Evolutionary conservation across 2,797 vertebrate species (phyloP), one percentile per base, ranked within the genome.

Genomic region (Mareca penelope): DNA sequence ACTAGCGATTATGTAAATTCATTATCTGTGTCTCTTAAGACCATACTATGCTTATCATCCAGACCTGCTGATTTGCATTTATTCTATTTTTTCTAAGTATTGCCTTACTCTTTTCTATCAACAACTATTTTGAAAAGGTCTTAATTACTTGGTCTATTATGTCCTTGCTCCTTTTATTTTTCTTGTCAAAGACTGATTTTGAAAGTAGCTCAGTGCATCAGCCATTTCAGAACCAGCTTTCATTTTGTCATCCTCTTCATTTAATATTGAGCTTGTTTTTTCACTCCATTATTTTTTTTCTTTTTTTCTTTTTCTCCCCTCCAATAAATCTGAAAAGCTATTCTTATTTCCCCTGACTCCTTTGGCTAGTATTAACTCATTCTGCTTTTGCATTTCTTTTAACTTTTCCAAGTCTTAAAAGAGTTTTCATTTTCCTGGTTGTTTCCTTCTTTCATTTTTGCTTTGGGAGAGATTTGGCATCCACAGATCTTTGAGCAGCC

Each of bases 71-170:
- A 94, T 95, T 85, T 96, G 64, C 33, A 86, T 94, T 81, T 93
- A 93, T 92, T 85, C n/a, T 3, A 7, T 85, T 93, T 93, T 95
- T 95, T 46, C 26, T 42, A 90, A 88, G 85, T 93, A 88, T 93
- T 95, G 85, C 37, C 77, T 96, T 90, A 88, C 56, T 78, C 33
- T 80, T 77, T 93, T 94, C 80, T 67, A 95, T 84, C 85, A 96
- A 92, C 82, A 94, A 75, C 70, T 93, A 80, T 93, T 97, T 95
- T 91, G 92, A 90, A 96, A 95, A 93, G 82, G 89, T 95, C 94
- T 93, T 96, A 95, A 92, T 93, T 96, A 91, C 85, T 90, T 91
- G 73, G 83, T 90, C 91, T 92, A 64, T 95, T 96, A 88, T 77
- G 82, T 92, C 85, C 88, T 77, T 88, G 60, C 15, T 95, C 56